Evolutionary conservation across 2,888 invertebrate genomes (phyloP).

Genomic region (Clunio marinus): DNA sequence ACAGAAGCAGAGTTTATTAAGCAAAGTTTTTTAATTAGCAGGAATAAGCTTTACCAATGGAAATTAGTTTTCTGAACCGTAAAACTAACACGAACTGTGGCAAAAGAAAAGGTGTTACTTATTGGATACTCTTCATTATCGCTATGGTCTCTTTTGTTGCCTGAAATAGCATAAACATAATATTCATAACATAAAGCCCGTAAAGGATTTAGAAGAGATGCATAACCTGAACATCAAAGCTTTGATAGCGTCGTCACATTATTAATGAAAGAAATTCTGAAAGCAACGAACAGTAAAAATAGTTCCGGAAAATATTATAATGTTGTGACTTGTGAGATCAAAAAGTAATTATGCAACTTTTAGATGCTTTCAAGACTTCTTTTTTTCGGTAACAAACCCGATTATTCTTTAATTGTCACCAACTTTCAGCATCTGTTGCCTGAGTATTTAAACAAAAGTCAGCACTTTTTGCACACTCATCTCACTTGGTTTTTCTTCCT

Average conservation of each 20-base stretch:
- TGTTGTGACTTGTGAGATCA: background rate
- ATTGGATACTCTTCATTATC: too few species aligned
- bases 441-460: background rate
- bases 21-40: constrained; percentile 31
- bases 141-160: too few species aligned
- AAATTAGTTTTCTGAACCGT: too few species aligned
- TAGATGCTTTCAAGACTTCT: background rate
- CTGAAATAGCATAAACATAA: too few species aligned
- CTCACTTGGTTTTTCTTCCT: background rate
- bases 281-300: too few species aligned
- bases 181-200: too few species aligned
- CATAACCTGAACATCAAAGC: too few species aligned
- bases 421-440: constrained; percentile 33
- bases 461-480: background rate
- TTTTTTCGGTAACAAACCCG: constrained; percentile 1
- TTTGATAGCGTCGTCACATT: too few species aligned
- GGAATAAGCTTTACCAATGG: background rate
- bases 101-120: background rate
- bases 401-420: constrained; percentile 38
- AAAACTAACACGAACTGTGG: too few species aligned
- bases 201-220: too few species aligned
- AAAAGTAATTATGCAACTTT: constrained; percentile 35
- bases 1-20: constrained; percentile 27
- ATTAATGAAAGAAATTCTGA: too few species aligned
- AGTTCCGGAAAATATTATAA: background rate